A percentile compares a stretch with the other conserved stretches of the same genome.
phyloP scores from a whole-genome alignment of 2,797 vertebrate species.

The Notolabrus celidotus region DNA sequence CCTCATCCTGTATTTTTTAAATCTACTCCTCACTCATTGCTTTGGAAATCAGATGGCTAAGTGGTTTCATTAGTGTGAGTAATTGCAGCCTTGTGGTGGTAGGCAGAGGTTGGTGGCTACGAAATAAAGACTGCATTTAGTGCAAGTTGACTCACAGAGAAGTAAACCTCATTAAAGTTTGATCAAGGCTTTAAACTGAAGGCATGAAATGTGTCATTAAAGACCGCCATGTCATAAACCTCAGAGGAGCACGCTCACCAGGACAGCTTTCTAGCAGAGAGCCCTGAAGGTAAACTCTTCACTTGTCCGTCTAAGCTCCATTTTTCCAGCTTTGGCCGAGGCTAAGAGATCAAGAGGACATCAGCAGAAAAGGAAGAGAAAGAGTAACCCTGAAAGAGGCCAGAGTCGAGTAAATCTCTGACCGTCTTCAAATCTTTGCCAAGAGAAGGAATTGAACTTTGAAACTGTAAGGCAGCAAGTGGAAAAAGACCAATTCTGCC shows the following conservation, averaged over 20 bases:
- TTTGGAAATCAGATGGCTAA: constrained; percentile 22
- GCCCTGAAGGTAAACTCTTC: background rate
- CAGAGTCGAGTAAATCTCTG: background rate
- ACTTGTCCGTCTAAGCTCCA: background rate
- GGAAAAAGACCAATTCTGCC: background rate
- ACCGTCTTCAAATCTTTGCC: background rate
- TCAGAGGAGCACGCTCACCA: no score
- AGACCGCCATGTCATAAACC: background rate
- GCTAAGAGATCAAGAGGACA: background rate
- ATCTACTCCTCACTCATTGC: constrained; percentile 16
- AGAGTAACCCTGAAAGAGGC: background rate
- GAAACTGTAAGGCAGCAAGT: background rate
- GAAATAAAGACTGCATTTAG: constrained; percentile 1
- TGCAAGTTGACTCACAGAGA: background rate
- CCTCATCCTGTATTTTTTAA: constrained; percentile 9
- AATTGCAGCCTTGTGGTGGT: constrained; percentile 22
- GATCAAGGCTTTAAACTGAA: background rate
- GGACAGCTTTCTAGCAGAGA: background rate
- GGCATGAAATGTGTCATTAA: background rate
- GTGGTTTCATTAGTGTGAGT: constrained; percentile 46
- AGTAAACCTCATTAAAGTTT: background rate
- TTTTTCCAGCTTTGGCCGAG: background rate
- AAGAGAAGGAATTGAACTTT: background rate
- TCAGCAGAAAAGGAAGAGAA: background rate
- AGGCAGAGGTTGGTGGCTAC: background rate